Evolutionary conservation across 2,113 vertebrate species (phyloP), one percentile per base, ranked within the genome.

Genomic region (Cygnus buccinator): DNA sequence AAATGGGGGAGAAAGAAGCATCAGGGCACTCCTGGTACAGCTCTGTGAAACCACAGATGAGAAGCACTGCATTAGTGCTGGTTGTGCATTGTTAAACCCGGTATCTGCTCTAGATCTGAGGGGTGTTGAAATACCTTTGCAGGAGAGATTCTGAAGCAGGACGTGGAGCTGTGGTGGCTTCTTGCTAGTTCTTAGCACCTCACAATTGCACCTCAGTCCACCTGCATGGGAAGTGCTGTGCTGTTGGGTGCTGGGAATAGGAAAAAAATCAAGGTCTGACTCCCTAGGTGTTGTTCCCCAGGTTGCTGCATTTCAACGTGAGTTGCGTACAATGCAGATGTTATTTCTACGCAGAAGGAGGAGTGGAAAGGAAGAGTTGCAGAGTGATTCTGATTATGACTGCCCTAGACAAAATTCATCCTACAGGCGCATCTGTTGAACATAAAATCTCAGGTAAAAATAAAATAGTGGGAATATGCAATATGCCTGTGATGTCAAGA

Each of bases 1-100:
- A 86, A 84, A 61, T 2, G 12, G 19, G 41, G 55, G 66, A 71
- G 35, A 82, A 70, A 11, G n/a, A 50, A 73, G 11, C 6, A 23
- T 55, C 54, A 9, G 0, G 5, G 5, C 13, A 52, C 50, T 35
- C 28, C 14, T 37, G 19, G 16, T 39, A n/a, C 4, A 21, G 13
- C 17, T 59, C 61, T 75, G 52, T 9, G 2, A 57, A 14, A 28
- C 12, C 4, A 10, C 10, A 0, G 0, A 0, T 21, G 50, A n/a
- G 65, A 81, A 77, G 65, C 50, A 37, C n/a, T 35, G 54, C 11
- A 3, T 68, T 55, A 3, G 1, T 11, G 14, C 22, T 83, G 85
- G 54, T 1, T 52, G n/a, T 11, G 13, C 48, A 3, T 13, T 44
- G 14, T 29, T 87, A 55, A 29, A 44, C 10, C 35, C 21, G 21